Conservation (phyloP, 2,113 vertebrate species). For the Paradoxurus hermaphroditus region DNA sequence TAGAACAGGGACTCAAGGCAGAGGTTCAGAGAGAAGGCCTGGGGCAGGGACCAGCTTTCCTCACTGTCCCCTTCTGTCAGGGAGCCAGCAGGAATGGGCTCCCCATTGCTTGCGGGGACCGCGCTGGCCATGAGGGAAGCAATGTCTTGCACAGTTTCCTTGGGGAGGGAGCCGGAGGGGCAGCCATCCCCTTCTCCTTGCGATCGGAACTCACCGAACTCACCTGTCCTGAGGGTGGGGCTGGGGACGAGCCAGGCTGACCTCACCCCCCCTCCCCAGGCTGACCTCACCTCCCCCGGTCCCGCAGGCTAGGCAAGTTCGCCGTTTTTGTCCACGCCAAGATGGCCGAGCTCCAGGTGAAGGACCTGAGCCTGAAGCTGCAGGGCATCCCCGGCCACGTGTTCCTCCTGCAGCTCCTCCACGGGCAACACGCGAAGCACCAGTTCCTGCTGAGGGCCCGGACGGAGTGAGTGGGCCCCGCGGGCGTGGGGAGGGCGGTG, state of each 20-base stretch:
- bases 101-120: neutral
- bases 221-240: neutral
- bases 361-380: slow-evolving; percentile 91
- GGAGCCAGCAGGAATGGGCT: neutral
- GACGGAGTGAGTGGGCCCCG: slow-evolving; percentile 87
- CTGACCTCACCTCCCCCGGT: neutral
- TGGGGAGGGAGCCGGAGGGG: neutral
- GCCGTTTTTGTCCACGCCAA: slow-evolving; percentile 91
- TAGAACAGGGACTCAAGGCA: neutral
- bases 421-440: slow-evolving; percentile 87
- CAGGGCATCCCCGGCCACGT: slow-evolving; percentile 91
- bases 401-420: slow-evolving; percentile 92
- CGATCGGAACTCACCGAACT: neutral
- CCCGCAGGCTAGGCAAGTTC: slow-evolving; percentile 88
- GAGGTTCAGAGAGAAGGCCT: neutral
- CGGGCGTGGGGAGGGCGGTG: neutral
- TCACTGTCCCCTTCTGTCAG: neutral
- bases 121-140: neutral
- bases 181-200: neutral
- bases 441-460: slow-evolving; percentile 91
- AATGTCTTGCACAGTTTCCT: neutral
- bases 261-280: neutral
- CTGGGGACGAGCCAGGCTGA: neutral
- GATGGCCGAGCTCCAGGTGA: slow-evolving; percentile 90
- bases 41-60: neutral